Evolutionary conservation across 2,888 invertebrate genomes (phyloP), one percentile per base, ranked within the genome.

Genomic region (Labia minor): DNA sequence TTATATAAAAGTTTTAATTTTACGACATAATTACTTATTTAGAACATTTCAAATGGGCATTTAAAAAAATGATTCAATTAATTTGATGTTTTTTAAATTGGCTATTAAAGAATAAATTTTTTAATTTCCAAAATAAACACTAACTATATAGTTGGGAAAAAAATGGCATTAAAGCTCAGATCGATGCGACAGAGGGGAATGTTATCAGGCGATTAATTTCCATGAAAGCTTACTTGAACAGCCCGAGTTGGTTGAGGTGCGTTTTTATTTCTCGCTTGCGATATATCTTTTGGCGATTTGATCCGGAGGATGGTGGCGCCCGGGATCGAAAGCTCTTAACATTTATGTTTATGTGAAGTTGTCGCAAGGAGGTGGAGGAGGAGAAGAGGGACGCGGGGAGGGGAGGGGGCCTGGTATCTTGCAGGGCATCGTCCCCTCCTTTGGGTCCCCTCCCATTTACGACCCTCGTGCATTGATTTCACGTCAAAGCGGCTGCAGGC

Each of bases 401-500:
- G n/a, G n/a, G n/a, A n/a, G n/a, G n/a, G n/a, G n/a, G n/a, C n/a
- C n/a, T n/a, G 3, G 26, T 26, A 26, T 26, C 26, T 26, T 3
- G 26, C 26, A 26, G 26, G 26, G 26, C 26, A 26, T 26, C 26
- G 3, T 18, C 21, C 26, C 11, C 66, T 19, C 21, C 19, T 19
- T 21, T 11, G 18, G 62, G 1, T 1, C 66, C 37, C 65, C 37
- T 1, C 18, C 63, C 66, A 20, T 4, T 11, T 19, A 64, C 16
- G 61, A 61, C 64, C 62, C 67, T 14, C 1, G 20, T 66, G 66
- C 11, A 49, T 49, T 49, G 49, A 49, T 49, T 49, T 49, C 49
- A 49, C 49, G 49, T 49, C 49, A 49, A 11, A 49, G 49, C 49
- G 14, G 49, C 49, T 26, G 26, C 26, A 6, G 26, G 26, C 26